Base-by-base conservation (phyloP, 2,888 invertebrate genomes). In the Coelinius sp. region DNA sequence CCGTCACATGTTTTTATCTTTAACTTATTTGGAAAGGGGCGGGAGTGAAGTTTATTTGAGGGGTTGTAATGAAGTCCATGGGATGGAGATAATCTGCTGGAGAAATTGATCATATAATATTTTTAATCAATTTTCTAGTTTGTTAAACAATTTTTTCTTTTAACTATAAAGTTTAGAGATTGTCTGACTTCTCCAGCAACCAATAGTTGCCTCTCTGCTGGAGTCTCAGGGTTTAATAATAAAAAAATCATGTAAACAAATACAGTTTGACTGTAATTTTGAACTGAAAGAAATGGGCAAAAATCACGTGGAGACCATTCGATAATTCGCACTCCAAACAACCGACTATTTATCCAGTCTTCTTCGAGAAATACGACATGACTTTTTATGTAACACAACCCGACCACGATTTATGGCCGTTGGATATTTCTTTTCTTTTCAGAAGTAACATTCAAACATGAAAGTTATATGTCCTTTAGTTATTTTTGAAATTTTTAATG, bases 261-360 rank as follows among this genome's bases (percentile, higher is more conserved):
- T 35, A 35, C 44, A 44, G 44, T 44, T 44, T n/a, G 12, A 44
- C 12, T 5, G 14, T 5, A 20, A 6, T 20, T 20, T 8, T 49
- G 17, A 44, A 20, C 20, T 49, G 46, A 20, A 14, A 4, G 17
- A 10, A 49, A 41, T 63, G 6, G 20, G 3, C n/a, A 44, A 38
- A 35, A 41, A 53, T 67, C 66, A 66, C 49, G 49, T 59, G 59
- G 35, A 25, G 31, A 49, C 31, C 56, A 52, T 70, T 8, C 70
- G 77, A 75, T 73, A 75, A 75, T 68, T 75, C 73, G 49, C 24
- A 74, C 66, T 24, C 53, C 76, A 80, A 81, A 80, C 78, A 80
- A 56, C 63, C 22, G 22, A 65, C 38, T 56, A 65, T 65, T 70
- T 65, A 38, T 24, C 53, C 35, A 24, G 31, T 49, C 49, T 12